Evolutionary conservation across 2,888 invertebrate species (phyloP).

Genomic region (Drosophila emarginata): DNA sequence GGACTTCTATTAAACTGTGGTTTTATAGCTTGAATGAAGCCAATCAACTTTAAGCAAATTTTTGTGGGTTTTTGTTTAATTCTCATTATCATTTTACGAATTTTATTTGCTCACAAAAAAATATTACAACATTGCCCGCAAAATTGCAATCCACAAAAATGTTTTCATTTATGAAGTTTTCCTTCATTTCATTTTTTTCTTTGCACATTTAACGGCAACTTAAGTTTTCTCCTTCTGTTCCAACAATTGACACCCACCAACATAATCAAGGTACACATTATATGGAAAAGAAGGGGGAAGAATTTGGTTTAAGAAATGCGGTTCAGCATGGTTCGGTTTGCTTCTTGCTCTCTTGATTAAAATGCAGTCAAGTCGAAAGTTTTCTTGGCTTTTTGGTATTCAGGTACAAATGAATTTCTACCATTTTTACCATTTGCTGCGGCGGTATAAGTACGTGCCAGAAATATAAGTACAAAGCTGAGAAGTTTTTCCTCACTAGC

Average conservation of each 20-base stretch:
- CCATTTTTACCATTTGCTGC: conserved; percentile 25
- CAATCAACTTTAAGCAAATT: not conserved
- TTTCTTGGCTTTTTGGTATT: conserved; percentile 46
- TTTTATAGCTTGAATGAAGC: not conserved
- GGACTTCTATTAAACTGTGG: not conserved
- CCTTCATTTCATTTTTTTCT: conserved; percentile 29
- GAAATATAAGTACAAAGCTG: conserved; percentile 42
- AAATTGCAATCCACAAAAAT: conserved; percentile 1
- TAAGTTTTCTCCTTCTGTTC: conserved; percentile 22
- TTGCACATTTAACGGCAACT: conserved; percentile 60
- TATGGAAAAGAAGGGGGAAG: conserved; percentile 1
- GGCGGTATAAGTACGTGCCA: conserved; percentile 60
- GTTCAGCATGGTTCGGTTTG: conserved; percentile 35
- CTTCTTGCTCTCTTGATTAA: conserved; percentile 65
- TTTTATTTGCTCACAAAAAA: not conserved
- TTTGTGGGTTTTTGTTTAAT: not conserved
- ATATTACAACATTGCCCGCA: not conserved
- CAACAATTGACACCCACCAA: conserved; percentile 36
- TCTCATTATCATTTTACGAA: not conserved
- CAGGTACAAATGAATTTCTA: conserved; percentile 61
- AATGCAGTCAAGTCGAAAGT: conserved; percentile 77
- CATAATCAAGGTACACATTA: conserved; percentile 23
- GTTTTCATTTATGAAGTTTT: conserved; percentile 14
- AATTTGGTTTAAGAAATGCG: conserved; percentile 43
- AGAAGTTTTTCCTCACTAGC: conserved; percentile 7